Evolutionary conservation across 2,113 vertebrate species (phyloP), one percentile per base, ranked within the genome.

Genomic region (Paradoxurus hermaphroditus): DNA sequence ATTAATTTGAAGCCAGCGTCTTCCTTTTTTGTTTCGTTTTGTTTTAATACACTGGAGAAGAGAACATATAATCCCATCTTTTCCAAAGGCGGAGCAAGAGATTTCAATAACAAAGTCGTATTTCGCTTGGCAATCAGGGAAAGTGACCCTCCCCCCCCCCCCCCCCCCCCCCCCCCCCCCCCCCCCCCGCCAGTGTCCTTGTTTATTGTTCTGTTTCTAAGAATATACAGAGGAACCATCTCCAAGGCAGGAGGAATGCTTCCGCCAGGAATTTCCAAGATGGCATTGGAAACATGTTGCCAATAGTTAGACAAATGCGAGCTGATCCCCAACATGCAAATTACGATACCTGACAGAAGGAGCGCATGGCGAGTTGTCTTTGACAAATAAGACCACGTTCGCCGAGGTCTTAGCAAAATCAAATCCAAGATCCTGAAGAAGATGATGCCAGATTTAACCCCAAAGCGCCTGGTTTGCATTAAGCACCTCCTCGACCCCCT

Each of bases 161-260:
- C 49, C 44, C 44, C 59, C 93, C 49, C 49, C 44, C 44, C n/a
- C n/a, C 51, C 53, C 14, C 49, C 75, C 49, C 21, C 4, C 2
- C 67, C 93, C 59, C 93, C 49, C 49, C 44, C 44, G 44, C 44
- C 44, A 97, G 51, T 67, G 59, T 83, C 95, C 79, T 96, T 97
- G 86, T 95, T 97, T 97, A 94, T 96, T 97, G 92, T 95, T 97
- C 93, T 96, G 67, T 95, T 95, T 95, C 96, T 88, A 92, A 95
- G 90, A 97, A 86, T 85, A 97, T 68, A 65, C 94, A 97, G 86
- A 97, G 93, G 86, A 56, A 44, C 79, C 49, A 84, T 92, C 96
- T 97, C 96, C 91, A 87, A 77, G 96, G 95, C 84, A 81, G 72
- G 83, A 65, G 49, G 82, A 85, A 90, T 65, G 63, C 51, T 97